phyloP scores from a whole-genome alignment of 1,140 invertebrate genomes.

The Eumaeus atala region DNA sequence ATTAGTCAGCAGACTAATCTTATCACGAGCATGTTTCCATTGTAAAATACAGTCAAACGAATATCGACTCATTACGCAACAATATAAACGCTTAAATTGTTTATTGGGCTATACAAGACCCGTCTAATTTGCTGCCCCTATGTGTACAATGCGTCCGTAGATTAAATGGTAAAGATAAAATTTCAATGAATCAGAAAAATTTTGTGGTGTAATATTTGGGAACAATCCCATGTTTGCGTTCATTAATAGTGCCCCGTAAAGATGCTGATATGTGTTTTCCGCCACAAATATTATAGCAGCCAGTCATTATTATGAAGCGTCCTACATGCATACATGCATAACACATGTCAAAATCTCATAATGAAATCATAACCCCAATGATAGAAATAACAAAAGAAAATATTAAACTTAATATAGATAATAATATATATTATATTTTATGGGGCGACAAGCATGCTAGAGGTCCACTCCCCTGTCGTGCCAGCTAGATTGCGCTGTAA shows the following conservation, averaged over 20 bases:
- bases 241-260: background rate
- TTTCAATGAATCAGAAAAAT: slow-evolving; percentile 26
- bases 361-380: too few species aligned
- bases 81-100: background rate
- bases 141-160: slow-evolving; percentile 1
- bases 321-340: too few species aligned
- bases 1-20: slow-evolving; percentile 34
- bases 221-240: background rate
- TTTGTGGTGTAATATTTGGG: slow-evolving; percentile 7
- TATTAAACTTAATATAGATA: too few species aligned
- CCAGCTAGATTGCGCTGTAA: too few species aligned
- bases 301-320: too few species aligned
- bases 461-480: too few species aligned
- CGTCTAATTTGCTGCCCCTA: slow-evolving; percentile 1
- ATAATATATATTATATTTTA: too few species aligned
- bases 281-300: too few species aligned
- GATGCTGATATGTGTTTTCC: too few species aligned
- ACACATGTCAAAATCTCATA: too few species aligned
- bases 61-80: background rate
- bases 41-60: background rate
- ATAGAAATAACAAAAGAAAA: too few species aligned
- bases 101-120: background rate
- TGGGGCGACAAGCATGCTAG: too few species aligned
- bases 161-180: slow-evolving; percentile 19
- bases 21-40: slow-evolving; percentile 21